Base-by-base conservation (phyloP, 64 coral and sea anemone species). In the Cladopsammia gracilis region DNA sequence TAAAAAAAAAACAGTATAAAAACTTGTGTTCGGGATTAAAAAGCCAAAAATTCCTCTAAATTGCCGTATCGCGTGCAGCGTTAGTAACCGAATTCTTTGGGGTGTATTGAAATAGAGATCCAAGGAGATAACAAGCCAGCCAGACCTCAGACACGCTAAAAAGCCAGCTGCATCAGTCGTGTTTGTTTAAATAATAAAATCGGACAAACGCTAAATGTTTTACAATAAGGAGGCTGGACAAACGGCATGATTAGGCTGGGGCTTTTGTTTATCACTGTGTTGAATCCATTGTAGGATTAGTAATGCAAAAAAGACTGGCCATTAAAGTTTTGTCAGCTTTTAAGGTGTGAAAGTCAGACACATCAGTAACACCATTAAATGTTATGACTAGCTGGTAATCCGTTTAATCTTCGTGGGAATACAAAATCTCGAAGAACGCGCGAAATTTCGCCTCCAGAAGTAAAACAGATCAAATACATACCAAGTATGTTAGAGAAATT, bases 341-440 rank as follows among this genome's bases (percentile, higher is more conserved):
- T 50, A 67, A 67, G 80, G 80, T 68, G 80, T 84, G 18, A 84
- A 84, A 67, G 61, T 48, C 62, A n/a, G n/a, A 49, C 80, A 84
- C 80, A 84, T 84, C 62, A 26, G 34, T 25, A 67, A 25, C 49
- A 22, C 75, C 75, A 56, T 77, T 77, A 24, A 77, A 15, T 64
- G 61, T 64, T 75, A 16, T 49, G 45, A 49, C 80, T 84, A 11
- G 60, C 18, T 51, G 19, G 58, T 68, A 84, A 84, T 84, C 61
- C 80, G 20, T n/a, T 84, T 84, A 84, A 68, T 62, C 80, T 68
- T 52, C 80, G 80, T 84, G 80, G 62, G 80, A 84, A 84, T 22
- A 64, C 26, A 64, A 64, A 46, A 24, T 7, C 45, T 47, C 60
- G 34, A 62, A 46, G 20, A 50, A 49, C 80, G 61, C 62, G 19